phyloP scores from a whole-genome alignment of 2,113 vertebrate species.

The Equus quagga region DNA sequence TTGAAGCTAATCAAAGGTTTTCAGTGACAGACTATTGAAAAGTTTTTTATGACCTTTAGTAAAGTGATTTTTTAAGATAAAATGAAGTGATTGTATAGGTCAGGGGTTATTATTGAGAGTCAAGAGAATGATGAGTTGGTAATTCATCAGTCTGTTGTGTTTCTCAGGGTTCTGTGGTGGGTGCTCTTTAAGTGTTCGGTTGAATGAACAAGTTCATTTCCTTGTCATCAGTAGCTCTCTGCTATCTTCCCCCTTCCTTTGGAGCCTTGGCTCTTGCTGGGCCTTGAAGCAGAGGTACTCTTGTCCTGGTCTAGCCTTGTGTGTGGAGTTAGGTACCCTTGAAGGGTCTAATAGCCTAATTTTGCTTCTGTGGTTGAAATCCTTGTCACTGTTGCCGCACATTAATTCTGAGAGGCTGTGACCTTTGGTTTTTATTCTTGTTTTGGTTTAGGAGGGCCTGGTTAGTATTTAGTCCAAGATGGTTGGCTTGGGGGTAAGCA shows the following conservation, averaged over 20 bases:
- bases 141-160: not conserved
- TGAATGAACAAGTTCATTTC: not conserved
- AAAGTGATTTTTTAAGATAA: not conserved
- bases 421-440: constrained; percentile 26
- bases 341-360: not conserved
- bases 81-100: constrained; percentile 5
- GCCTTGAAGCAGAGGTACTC: not conserved
- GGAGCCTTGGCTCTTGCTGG: not conserved
- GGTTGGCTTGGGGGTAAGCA: not conserved
- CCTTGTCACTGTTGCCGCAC: constrained; percentile 18
- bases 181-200: not conserved
- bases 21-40: not conserved
- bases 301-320: not conserved
- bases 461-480: not conserved
- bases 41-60: constrained; percentile 28
- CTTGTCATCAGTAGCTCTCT: not conserved
- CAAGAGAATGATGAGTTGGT: constrained; percentile 12
- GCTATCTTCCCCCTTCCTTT: not conserved
- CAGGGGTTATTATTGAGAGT: not conserved
- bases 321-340: not conserved
- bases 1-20: constrained; percentile 24
- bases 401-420: constrained; percentile 7
- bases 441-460: constrained; percentile 34
- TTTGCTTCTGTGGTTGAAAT: constrained; percentile 59
- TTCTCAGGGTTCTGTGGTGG: not conserved